Base-by-base conservation (phyloP, 2,113 vertebrate genomes). In the Neoarius graeffei region DNA sequence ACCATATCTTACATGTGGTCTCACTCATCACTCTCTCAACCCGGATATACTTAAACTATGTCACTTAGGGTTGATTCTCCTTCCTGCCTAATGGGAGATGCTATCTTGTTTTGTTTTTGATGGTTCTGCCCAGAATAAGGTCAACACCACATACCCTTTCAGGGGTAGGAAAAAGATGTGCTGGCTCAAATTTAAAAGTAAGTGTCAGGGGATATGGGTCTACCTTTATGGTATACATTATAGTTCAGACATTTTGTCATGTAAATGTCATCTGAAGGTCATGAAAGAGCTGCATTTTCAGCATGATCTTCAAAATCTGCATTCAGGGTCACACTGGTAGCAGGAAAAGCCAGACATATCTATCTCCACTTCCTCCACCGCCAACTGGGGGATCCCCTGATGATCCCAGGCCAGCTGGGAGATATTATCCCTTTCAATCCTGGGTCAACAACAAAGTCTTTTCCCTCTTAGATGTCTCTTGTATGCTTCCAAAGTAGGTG, bases 231-330 rank as follows among this genome's bases (percentile, higher is more conserved):
- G 56, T 81, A 60, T 81, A 81, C 56, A 60, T 59, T 11, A 23
- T 20, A 60, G 56, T 81, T 60, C 30, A 60, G 80, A 62, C 30
- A 42, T 81, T 42, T 81, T 81, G 57, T 81, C 57, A 60, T 81
- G 80, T 20, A 81, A 81, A 81, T 81, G 80, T 60, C 80, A 60
- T 42, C 80, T 13, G 30, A 62, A 60, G 80, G 56, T 81, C 10
- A 9, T 81, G 19, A 81, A 81, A 81, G 30, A 23, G 27, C 17
- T 42, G 57, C 56, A 13, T 81, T 81, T 60, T 81, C 19, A 80
- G 25, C 76, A 80, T 80, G 25, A 27, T 59, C n/a, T 54, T 25
- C 20, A 6, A 57, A 81, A 81, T 30, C 15, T 57, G 59, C 77
- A 81, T 30, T 81, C 15, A 30, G 52, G 15, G 52, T 54, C 2